Conservation (phyloP, 1,140 invertebrate species). For the Diabrotica virgifera region DNA sequence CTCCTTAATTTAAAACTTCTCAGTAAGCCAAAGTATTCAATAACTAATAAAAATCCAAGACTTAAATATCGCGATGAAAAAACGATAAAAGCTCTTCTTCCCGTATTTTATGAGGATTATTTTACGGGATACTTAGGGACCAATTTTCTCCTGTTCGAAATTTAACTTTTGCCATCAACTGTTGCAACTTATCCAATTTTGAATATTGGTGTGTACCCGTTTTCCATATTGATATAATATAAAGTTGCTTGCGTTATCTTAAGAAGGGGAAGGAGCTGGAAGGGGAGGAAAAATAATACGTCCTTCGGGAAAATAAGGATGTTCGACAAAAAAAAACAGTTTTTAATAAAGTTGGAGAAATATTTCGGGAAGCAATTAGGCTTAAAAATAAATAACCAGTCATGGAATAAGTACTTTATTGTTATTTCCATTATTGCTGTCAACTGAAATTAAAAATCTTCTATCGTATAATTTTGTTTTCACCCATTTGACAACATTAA, state of each 20-base stretch:
- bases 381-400: too few species aligned
- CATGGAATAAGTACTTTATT: too few species aligned
- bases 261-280: neutral
- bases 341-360: too few species aligned
- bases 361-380: too few species aligned
- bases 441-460: too few species aligned
- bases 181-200: slow-evolving; percentile 45
- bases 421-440: too few species aligned
- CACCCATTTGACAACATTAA: too few species aligned
- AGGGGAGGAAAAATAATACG: neutral
- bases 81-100: neutral
- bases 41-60: neutral
- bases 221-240: slow-evolving; percentile 19
- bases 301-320: slow-evolving; percentile 1
- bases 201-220: slow-evolving; percentile 34
- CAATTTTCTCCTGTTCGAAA: slow-evolving; percentile 25
- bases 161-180: slow-evolving; percentile 39
- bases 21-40: too few species aligned
- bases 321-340: neutral
- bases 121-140: slow-evolving; percentile 18
- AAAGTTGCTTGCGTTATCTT: neutral
- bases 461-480: too few species aligned
- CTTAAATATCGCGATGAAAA: slow-evolving; percentile 1
- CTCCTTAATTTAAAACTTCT: too few species aligned
- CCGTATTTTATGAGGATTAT: slow-evolving; percentile 13